phyloP scores from a whole-genome alignment of 2,797 vertebrate species.

The Anas acuta region DNA sequence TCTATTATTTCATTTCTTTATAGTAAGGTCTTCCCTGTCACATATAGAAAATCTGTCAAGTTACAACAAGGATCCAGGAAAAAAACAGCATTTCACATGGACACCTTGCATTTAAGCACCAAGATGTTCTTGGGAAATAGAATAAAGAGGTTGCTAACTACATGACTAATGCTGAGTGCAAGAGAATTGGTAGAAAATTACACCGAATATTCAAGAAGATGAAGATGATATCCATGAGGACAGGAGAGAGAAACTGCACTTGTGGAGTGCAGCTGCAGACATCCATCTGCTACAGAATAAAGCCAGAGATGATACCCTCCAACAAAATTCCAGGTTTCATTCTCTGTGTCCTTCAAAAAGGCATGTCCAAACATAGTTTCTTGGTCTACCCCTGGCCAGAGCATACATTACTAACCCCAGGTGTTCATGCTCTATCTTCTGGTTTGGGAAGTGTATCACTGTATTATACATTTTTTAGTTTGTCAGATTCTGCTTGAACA shows the following conservation, averaged over 20 bases:
- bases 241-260: not conserved
- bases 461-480: not conserved
- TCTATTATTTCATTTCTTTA: not conserved
- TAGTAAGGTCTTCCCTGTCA: not conserved
- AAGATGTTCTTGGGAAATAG: not conserved
- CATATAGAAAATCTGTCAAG: not conserved
- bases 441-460: not conserved
- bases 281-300: not conserved
- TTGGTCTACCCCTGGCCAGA: not conserved
- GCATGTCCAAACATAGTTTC: not conserved
- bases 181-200: not conserved
- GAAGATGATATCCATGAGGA: not conserved
- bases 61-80: not conserved
- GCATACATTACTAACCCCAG: not conserved
- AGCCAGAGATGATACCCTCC: not conserved
- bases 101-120: not conserved
- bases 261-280: not conserved
- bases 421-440: not conserved
- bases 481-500: not conserved
- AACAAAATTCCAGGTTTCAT: not conserved
- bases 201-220: not conserved
- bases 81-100: not conserved
- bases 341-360: not conserved
- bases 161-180: not conserved
- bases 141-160: not conserved